These are phyloP conservation scores for Peromyscus nudipes DNA, from an alignment of 2,797 vertebrate species.

Conservation along the genomic window DNA sequence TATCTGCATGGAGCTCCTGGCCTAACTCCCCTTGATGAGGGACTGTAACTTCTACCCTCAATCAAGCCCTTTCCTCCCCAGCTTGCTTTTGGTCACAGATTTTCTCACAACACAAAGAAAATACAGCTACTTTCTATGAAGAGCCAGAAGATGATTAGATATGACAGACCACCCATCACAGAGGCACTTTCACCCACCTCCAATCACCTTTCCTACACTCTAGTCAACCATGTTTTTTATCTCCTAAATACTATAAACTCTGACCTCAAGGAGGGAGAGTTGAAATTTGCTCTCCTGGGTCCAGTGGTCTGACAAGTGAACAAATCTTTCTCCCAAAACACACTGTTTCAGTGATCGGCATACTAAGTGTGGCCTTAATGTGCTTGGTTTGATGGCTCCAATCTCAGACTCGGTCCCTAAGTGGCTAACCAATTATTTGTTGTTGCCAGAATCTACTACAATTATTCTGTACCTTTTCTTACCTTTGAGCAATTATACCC, in stretches of 20 bases:
- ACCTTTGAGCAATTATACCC: background rate
- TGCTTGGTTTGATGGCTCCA: background rate
- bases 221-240: background rate
- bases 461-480: background rate
- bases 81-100: background rate
- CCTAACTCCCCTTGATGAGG: background rate
- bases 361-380: background rate
- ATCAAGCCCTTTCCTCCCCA: background rate
- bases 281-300: background rate
- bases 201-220: background rate
- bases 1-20: no score
- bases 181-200: background rate
- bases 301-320: background rate
- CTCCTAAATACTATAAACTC: background rate
- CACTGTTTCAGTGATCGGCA: background rate
- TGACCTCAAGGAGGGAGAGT: background rate
- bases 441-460: background rate
- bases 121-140: background rate
- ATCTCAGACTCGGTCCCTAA: background rate
- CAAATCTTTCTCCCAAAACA: background rate
- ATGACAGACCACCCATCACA: background rate
- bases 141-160: background rate
- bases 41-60: background rate
- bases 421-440: background rate
- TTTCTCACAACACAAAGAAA: background rate